Evolutionary conservation across 2,888 invertebrate genomes (phyloP).

Genomic region (Ashinkailepas kermadecensis): DNA sequence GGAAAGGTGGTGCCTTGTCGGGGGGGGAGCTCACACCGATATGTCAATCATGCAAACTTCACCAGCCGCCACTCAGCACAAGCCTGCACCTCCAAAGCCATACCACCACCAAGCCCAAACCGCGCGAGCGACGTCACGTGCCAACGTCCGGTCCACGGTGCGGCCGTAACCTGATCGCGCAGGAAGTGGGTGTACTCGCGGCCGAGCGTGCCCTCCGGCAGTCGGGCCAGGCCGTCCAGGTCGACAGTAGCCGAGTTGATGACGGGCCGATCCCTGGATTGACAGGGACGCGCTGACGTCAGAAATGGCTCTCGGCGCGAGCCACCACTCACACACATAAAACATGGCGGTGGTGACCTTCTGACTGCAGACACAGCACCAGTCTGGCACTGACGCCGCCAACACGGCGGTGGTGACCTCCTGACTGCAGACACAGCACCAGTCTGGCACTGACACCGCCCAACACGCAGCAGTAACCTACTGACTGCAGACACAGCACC

Average conservation of each 20-base stretch:
- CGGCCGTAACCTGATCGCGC: conserved; percentile 56
- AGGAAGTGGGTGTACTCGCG: conserved; percentile 78
- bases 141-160: neutral
- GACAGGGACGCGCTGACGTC: neutral
- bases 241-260: conserved; percentile 77
- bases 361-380: no score
- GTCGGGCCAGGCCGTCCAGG: conserved; percentile 56
- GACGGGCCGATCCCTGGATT: conserved; percentile 62
- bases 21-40: no score
- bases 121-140: no score
- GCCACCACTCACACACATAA: neutral
- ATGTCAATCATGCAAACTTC: no score
- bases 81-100: no score
- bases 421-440: no score
- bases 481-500: no score
- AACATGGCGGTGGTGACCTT: neutral
- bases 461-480: neutral
- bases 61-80: no score
- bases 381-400: conserved; percentile 24
- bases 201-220: conserved; percentile 78
- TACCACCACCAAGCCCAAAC: no score
- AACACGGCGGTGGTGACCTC: neutral
- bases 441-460: conserved; percentile 24
- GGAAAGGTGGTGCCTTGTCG: no score
- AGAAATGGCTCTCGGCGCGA: no score